These are phyloP conservation scores for Arctopsyche grandis DNA, from an alignment of 1,140 invertebrate genomes.

Conservation along the genomic window DNA sequence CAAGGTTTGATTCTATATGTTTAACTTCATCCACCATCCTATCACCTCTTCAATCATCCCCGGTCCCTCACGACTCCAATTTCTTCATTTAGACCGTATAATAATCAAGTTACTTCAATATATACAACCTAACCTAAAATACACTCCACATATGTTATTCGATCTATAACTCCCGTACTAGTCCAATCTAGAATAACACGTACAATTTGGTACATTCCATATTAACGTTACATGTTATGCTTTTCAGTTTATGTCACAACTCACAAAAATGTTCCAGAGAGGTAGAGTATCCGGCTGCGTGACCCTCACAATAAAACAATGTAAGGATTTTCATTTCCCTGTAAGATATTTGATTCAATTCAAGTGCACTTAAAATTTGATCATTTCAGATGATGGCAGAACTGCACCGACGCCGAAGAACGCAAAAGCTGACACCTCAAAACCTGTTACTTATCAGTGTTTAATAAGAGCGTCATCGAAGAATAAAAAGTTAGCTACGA, in stretches of 20 bases:
- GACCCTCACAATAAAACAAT: slow-evolving; percentile 71
- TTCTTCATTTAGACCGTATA: too few species aligned
- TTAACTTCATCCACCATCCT: not conserved
- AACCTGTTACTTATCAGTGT: slow-evolving; percentile 71
- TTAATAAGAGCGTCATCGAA: slow-evolving; percentile 74
- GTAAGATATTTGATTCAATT: slow-evolving; percentile 20
- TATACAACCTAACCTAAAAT: slow-evolving; percentile 31
- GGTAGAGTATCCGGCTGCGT: slow-evolving; percentile 68
- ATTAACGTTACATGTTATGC: slow-evolving; percentile 51
- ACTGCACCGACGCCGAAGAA: slow-evolving; percentile 72
- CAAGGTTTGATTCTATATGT: slow-evolving; percentile 60
- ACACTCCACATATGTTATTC: slow-evolving; percentile 8
- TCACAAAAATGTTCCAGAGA: slow-evolving; percentile 72
- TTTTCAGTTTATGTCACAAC: slow-evolving; percentile 70
- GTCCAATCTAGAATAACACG: too few species aligned
- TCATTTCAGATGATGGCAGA: slow-evolving; percentile 78
- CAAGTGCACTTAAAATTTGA: too few species aligned
- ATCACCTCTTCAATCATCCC: too few species aligned
- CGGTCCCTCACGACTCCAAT: too few species aligned
- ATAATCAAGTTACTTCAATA: slow-evolving; percentile 24
- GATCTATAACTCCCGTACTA: too few species aligned
- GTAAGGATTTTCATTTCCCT: slow-evolving; percentile 62
- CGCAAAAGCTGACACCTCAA: slow-evolving; percentile 66
- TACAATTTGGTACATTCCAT: too few species aligned
- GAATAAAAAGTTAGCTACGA: slow-evolving; percentile 78